Evolutionary conservation across 2,797 vertebrate species (phyloP), one percentile per base, ranked within the genome.

Genomic region (Epinephelus awoara): DNA sequence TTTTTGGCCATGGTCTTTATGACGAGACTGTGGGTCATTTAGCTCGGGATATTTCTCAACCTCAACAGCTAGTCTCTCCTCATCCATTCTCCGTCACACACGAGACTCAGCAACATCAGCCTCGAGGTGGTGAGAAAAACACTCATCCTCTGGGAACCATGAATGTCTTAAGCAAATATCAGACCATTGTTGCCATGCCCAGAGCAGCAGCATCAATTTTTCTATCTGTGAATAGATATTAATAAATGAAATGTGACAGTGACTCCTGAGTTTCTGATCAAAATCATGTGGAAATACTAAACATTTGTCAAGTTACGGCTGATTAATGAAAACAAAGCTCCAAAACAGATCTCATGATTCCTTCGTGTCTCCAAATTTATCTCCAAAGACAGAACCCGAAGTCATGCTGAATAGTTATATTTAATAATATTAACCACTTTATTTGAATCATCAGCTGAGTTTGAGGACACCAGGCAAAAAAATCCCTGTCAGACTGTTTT

Each of bases 311-410:
- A 49, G 17, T 67, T 74, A 42, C 0, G 17, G 29, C 13, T 1
- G 7, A 52, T 58, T 12, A 19, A 59, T 7, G 12, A 29, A n/a
- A 81, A 47, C 44, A 82, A 65, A 63, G 11, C 29, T 46, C 5
- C 8, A 27, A 5, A 67, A 51, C 14, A 5, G 25, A 83, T 52
- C 74, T 49, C 13, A 23, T 66, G 77, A 84, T 62, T 68, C 38
- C 25, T 49, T 21, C 25, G 52, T 51, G 29, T 14, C 19, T 67
- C 40, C 40, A 15, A n/a, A 44, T 58, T 14, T 18, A 42, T 55
- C 11, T 44, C 29, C n/a, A 8, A 67, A 50, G 64, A 59, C 17
- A 57, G 21, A 49, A 23, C 47, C 14, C 3, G 11, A 61, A 19
- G 5, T 18, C 3, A 27, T 19, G 34, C 21, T 19, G 23, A 25